phyloP scores from a whole-genome alignment of 2,113 vertebrate genomes.

The Ancistrus triradiatus region DNA sequence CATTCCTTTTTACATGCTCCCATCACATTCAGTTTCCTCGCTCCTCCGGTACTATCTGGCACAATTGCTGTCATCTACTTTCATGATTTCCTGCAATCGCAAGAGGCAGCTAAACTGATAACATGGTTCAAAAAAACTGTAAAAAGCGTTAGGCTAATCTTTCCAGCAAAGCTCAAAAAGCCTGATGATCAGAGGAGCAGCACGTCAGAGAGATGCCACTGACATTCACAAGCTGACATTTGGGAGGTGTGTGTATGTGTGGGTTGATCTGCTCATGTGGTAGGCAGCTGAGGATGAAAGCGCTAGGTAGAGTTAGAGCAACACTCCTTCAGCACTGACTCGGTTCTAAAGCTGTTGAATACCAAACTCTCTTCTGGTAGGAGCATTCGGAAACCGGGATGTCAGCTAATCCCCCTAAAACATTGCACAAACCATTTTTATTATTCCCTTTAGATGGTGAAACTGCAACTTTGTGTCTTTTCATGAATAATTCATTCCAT shows the following conservation, averaged over 20 bases:
- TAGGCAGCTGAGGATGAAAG: neutral
- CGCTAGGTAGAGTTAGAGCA: neutral
- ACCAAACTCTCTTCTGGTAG: neutral
- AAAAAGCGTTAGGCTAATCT: slow-evolving; percentile 47
- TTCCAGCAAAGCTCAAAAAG: slow-evolving; percentile 50
- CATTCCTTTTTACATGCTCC: slow-evolving; percentile 20
- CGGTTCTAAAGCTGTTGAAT: slow-evolving; percentile 1
- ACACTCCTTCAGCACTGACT: neutral
- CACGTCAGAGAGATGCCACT: slow-evolving; percentile 42
- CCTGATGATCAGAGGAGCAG: slow-evolving; percentile 44
- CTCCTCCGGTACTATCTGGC: slow-evolving; percentile 6
- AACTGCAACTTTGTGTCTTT: neutral
- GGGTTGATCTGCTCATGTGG: slow-evolving; percentile 7
- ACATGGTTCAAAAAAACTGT: neutral
- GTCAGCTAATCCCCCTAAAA: neutral
- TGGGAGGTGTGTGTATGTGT: slow-evolving; percentile 26
- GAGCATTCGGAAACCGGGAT: neutral
- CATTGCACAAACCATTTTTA: neutral
- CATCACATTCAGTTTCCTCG: neutral
- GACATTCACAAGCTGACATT: slow-evolving; percentile 66
- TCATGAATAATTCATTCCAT: neutral
- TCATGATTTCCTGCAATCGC: slow-evolving; percentile 24
- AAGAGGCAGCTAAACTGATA: slow-evolving; percentile 15
- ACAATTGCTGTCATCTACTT: slow-evolving; percentile 29
- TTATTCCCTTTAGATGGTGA: neutral